Conservation (phyloP, 2,113 vertebrate genomes). For the Atrichornis clamosus region DNA sequence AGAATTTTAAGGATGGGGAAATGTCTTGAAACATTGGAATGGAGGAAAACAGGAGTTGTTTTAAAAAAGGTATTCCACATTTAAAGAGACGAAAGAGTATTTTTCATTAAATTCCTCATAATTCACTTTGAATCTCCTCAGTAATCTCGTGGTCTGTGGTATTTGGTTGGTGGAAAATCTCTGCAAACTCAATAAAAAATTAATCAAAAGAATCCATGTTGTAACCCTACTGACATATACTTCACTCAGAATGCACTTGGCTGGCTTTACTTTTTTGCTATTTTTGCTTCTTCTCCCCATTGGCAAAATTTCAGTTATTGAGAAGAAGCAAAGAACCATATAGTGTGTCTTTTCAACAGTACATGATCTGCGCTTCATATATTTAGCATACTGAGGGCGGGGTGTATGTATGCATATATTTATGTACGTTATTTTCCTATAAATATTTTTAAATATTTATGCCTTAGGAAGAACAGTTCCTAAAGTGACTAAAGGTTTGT, state of each 20-base stretch:
- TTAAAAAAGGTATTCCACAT: neutral
- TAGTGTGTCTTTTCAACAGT: neutral
- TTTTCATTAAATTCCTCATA: neutral
- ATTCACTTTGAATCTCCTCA: neutral
- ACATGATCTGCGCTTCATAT: neutral
- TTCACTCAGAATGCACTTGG: neutral
- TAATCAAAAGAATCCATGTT: conserved; percentile 8
- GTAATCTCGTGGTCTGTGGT: neutral
- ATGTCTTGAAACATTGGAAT: neutral
- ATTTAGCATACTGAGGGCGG: neutral
- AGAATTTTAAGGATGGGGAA: neutral
- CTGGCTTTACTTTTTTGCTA: neutral
- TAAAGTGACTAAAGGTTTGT: neutral
- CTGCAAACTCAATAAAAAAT: conserved; percentile 4
- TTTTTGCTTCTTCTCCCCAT: neutral
- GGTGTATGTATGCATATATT: accelerated
- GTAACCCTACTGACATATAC: neutral
- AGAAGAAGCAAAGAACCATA: neutral
- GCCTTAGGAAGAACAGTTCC: neutral
- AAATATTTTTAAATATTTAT: neutral
- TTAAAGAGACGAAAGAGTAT: neutral
- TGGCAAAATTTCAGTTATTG: neutral
- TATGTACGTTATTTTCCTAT: neutral
- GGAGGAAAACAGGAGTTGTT: neutral
- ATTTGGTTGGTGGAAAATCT: conserved; percentile 1